Evolutionary conservation across 2,888 invertebrate genomes (phyloP).

Genomic region (Poecilobothrus nobilitatus): DNA sequence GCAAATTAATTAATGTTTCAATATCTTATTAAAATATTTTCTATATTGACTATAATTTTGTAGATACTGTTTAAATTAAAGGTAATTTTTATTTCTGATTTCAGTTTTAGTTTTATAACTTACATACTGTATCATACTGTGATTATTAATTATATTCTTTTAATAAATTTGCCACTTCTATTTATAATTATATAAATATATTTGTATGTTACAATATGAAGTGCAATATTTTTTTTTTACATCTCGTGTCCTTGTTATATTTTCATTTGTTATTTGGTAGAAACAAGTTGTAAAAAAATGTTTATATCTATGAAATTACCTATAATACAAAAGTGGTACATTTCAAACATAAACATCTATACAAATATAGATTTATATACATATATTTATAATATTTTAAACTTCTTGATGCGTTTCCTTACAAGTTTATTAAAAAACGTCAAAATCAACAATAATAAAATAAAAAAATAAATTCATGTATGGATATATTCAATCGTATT

Average conservation of each 20-base stretch:
- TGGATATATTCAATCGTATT: constrained; percentile 17
- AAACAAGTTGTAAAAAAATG: background rate
- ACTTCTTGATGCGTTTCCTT: background rate
- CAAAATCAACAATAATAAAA: constrained; percentile 20
- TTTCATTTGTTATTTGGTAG: background rate
- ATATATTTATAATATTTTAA: background rate
- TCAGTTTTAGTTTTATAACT: no score
- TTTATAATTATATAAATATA: no score
- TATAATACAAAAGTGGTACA: no score
- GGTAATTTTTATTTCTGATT: no score
- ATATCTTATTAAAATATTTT: no score
- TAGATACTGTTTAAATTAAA: no score
- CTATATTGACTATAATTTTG: no score
- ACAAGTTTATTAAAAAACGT: background rate
- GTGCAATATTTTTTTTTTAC: background rate
- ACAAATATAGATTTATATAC: background rate
- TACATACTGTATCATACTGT: no score
- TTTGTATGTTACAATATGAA: no score
- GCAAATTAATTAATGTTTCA: no score
- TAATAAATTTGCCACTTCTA: no score
- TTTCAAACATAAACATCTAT: background rate
- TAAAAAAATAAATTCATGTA: constrained; percentile 10
- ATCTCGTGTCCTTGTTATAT: constrained; percentile 8
- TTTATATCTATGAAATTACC: background rate
- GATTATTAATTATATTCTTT: no score